These are phyloP conservation scores for Cephonodes hylas DNA, from an alignment of 2,888 invertebrate genomes.

Conservation along the genomic window DNA sequence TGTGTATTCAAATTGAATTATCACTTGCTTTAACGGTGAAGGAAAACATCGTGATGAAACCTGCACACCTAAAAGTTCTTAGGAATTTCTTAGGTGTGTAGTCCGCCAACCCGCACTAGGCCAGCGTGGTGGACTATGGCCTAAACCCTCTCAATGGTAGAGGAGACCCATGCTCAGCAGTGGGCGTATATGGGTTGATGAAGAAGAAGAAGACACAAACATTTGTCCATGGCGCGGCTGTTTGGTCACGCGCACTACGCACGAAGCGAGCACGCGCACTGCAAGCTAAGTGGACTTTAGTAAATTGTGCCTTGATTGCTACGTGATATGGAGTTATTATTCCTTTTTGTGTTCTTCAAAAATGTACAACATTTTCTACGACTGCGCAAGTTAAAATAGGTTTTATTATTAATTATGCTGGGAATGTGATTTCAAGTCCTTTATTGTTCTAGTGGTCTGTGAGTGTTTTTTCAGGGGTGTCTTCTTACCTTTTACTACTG, in stretches of 20 bases:
- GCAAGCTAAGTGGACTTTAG: slow-evolving; percentile 61
- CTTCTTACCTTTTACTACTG: background rate
- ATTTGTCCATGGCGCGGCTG: slow-evolving; percentile 25
- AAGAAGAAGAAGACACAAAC: too few relatives aligned
- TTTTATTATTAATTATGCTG: background rate
- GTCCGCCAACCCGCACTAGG: too few relatives aligned
- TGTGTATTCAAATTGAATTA: too few relatives aligned
- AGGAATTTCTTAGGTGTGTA: too few relatives aligned
- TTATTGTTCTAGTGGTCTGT: background rate
- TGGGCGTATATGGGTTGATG: too few relatives aligned
- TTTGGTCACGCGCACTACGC: slow-evolving; percentile 59
- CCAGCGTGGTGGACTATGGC: too few relatives aligned
- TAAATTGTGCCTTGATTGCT: slow-evolving; percentile 56
- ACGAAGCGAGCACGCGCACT: slow-evolving; percentile 66
- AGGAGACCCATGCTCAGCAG: too few relatives aligned
- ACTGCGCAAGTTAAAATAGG: background rate
- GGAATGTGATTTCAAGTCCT: background rate
- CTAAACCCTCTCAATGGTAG: too few relatives aligned
- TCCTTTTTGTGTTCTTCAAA: slow-evolving; percentile 18
- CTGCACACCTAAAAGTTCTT: too few relatives aligned
- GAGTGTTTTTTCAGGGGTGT: background rate
- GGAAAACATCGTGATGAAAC: too few relatives aligned
- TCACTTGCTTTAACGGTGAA: too few relatives aligned
- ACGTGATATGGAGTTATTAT: slow-evolving; percentile 46
- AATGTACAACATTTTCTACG: background rate